Conservation (phyloP, 2,888 invertebrate species). For the Eledone cirrhosa region DNA sequence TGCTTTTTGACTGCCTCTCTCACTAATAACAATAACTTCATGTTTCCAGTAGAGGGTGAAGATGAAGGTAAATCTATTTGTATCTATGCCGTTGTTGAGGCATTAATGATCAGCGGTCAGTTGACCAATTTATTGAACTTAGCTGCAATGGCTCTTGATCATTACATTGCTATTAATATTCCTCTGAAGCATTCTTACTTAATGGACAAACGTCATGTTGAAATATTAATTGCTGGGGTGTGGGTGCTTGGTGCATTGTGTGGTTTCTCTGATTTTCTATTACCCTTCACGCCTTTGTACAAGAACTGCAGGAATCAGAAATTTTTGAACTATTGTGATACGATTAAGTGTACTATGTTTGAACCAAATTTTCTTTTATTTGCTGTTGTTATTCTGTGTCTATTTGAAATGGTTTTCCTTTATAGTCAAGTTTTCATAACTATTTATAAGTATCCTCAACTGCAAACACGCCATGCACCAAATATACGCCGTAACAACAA, state of each 20-base stretch:
- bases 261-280: conserved; percentile 44
- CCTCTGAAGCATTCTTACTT: conserved; percentile 46
- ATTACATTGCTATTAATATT: conserved; percentile 52
- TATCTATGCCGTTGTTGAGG: conserved; percentile 45
- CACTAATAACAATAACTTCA: conserved; percentile 43
- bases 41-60: conserved; percentile 32
- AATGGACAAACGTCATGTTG: conserved; percentile 42
- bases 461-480: conserved; percentile 21
- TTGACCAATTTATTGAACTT: conserved; percentile 53
- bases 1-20: conserved; percentile 48
- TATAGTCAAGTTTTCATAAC: conserved; percentile 47
- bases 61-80: conserved; percentile 46
- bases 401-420: conserved; percentile 48
- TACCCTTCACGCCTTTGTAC: conserved; percentile 29
- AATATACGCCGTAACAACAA: conserved; percentile 47
- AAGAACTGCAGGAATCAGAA: conserved; percentile 33
- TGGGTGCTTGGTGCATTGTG: conserved; percentile 47
- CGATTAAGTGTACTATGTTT: conserved; percentile 46
- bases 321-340: conserved; percentile 54
- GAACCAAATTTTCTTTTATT: conserved; percentile 55
- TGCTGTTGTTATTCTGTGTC: conserved; percentile 45
- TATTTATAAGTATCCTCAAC: conserved; percentile 31
- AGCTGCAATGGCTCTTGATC: conserved; percentile 53
- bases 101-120: conserved; percentile 50
- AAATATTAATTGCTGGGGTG: conserved; percentile 42